phyloP scores from a whole-genome alignment of 1,140 invertebrate species.

The Phymastichus coffea region DNA sequence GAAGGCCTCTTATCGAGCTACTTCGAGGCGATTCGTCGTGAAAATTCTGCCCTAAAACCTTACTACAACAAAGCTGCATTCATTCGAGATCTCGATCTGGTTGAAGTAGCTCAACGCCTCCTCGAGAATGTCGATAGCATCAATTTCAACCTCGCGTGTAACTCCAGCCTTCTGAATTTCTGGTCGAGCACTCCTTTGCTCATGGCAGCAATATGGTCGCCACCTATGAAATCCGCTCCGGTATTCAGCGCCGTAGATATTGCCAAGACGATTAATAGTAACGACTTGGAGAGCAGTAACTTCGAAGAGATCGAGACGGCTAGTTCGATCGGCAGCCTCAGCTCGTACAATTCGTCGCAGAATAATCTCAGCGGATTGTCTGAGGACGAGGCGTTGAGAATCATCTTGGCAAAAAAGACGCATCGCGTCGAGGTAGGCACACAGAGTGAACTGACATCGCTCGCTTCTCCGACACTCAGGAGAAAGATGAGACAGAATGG shows the following conservation, averaged over 20 bases:
- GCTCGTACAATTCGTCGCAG: constrained; percentile 48
- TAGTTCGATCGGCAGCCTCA: constrained; percentile 49
- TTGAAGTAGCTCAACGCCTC: constrained; percentile 74
- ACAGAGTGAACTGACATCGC: neutral
- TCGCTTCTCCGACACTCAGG: neutral
- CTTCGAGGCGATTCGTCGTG: constrained; percentile 72
- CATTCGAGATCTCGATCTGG: constrained; percentile 74
- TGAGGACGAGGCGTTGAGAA: constrained; percentile 68
- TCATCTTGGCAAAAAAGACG: constrained; percentile 53
- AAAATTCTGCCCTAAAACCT: constrained; percentile 69
- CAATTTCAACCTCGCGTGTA: constrained; percentile 80
- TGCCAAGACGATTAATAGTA: constrained; percentile 64
- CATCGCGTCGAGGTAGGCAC: too few relatives aligned
- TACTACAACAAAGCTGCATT: constrained; percentile 80
- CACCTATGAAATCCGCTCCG: constrained; percentile 70
- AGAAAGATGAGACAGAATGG: neutral
- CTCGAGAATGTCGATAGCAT: constrained; percentile 78
- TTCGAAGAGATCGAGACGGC: constrained; percentile 47
- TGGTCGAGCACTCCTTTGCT: constrained; percentile 85
- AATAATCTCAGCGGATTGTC: constrained; percentile 40
- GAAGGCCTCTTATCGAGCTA: constrained; percentile 86
- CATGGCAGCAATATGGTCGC: constrained; percentile 81
- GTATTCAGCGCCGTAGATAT: constrained; percentile 69
- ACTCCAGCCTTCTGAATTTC: constrained; percentile 84
- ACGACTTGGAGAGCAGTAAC: constrained; percentile 38